Conservation (phyloP, 2,797 vertebrate species). For the Sphaeramia orbicularis region DNA sequence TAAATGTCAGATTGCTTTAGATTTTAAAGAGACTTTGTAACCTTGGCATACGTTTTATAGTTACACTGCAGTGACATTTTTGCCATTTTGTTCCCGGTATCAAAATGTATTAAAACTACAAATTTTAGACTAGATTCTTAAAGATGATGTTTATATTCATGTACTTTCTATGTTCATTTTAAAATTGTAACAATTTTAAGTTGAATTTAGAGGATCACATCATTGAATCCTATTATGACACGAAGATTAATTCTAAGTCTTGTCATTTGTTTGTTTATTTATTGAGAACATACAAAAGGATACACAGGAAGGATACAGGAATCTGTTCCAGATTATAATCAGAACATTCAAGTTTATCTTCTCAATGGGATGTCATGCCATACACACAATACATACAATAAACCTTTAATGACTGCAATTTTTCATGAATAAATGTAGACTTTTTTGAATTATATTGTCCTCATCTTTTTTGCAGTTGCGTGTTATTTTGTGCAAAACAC, state of each 20-base stretch:
- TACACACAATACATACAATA: conserved; percentile 1
- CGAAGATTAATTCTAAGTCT: conserved; percentile 30
- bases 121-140: too few species aligned
- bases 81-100: too few species aligned
- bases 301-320: neutral
- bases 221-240: neutral
- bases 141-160: too few species aligned
- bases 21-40: too few species aligned
- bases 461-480: neutral
- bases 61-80: too few species aligned
- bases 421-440: neutral
- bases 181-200: too few species aligned
- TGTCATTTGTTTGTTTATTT: conserved; percentile 5
- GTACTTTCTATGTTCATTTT: too few species aligned
- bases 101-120: too few species aligned
- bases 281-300: too few species aligned
- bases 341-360: conserved; percentile 9
- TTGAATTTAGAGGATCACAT: too few species aligned
- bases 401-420: neutral
- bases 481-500: neutral
- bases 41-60: too few species aligned
- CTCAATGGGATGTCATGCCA: conserved; percentile 10
- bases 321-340: conserved; percentile 15
- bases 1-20: too few species aligned
- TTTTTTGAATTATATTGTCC: neutral